Conservation (phyloP, 1,140 invertebrate genomes). For the Megathymus violae region DNA sequence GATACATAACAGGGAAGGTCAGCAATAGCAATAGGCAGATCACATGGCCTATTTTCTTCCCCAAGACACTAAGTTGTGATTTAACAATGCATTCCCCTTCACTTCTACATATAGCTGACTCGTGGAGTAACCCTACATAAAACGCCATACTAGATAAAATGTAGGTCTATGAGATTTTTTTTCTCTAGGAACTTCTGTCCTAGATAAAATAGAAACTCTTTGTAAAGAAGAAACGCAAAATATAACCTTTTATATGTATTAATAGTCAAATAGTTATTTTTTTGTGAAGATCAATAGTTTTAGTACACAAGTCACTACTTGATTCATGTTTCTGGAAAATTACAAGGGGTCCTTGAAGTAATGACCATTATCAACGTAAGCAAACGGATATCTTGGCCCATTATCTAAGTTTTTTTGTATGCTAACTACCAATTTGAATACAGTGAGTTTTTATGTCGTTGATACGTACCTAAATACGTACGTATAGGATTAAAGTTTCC, state of each 20-base stretch:
- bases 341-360: constrained; percentile 19
- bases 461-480: not conserved
- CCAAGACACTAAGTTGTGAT: constrained; percentile 14
- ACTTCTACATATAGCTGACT: constrained; percentile 19
- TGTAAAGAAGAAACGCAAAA: too few species aligned
- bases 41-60: constrained; percentile 16
- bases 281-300: constrained; percentile 3
- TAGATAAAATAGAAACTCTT: too few species aligned
- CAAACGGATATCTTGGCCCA: constrained; percentile 14
- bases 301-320: not conserved
- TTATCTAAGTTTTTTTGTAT: constrained; percentile 11
- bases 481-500: too few species aligned
- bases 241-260: too few species aligned
- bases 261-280: not conserved
- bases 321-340: constrained; percentile 4
- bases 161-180: constrained; percentile 9
- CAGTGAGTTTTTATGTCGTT: not conserved
- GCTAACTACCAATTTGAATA: not conserved
- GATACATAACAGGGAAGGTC: constrained; percentile 16
- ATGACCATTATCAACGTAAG: constrained; percentile 19
- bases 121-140: constrained; percentile 10
- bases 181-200: not conserved
- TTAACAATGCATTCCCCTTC: constrained; percentile 16
- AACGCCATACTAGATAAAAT: constrained; percentile 4
- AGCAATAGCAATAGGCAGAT: constrained; percentile 12